Evolutionary conservation across 2,888 invertebrate species (phyloP).

Genomic region (Chymomyza amoena): DNA sequence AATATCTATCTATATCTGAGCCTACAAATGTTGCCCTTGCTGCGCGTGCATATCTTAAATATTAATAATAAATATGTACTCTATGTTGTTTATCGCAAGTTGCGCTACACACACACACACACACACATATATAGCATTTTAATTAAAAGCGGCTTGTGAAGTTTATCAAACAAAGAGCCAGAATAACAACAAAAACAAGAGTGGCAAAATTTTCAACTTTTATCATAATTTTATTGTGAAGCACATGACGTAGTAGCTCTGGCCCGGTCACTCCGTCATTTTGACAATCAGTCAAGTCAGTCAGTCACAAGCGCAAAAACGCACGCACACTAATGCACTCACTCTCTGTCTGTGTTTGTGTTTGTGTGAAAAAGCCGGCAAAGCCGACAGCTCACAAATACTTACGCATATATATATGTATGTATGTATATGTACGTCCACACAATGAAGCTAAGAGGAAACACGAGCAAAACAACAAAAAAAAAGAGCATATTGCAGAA

Average conservation of each 20-base stretch:
- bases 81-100: conserved; percentile 5
- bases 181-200: conserved; percentile 29
- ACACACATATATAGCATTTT: conserved; percentile 23
- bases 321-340: conserved; percentile 15
- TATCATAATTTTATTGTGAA: conserved; percentile 28
- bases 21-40: neutral
- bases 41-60: neutral
- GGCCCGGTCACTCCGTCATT: neutral
- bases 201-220: conserved; percentile 14
- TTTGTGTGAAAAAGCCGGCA: conserved; percentile 50
- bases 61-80: neutral
- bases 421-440: neutral
- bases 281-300: conserved; percentile 7
- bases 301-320: conserved; percentile 2
- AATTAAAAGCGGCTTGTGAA: conserved; percentile 46
- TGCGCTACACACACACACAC: neutral
- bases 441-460: conserved; percentile 18
- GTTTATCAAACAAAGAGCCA: conserved; percentile 43
- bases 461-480: conserved; percentile 35
- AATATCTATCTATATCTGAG: conserved; percentile 16
- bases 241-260: neutral
- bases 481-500: conserved; percentile 33
- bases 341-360: neutral
- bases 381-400: conserved; percentile 32
- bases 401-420: too few relatives aligned